Evolutionary conservation across 2,113 vertebrate species (phyloP), one percentile per base, ranked within the genome.

Genomic region (Corythoichthys intestinalis): DNA sequence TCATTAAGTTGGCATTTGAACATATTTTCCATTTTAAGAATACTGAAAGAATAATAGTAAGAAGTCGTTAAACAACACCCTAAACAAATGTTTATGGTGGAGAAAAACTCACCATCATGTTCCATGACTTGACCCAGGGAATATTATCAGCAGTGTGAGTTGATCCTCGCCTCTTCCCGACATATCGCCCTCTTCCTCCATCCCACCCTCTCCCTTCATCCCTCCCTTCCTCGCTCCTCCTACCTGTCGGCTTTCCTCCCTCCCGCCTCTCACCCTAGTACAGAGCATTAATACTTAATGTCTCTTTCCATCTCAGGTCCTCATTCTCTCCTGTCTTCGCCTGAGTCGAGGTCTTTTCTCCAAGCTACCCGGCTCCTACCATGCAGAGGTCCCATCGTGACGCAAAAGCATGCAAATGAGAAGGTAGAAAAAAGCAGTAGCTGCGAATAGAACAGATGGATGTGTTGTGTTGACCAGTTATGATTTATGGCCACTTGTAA

Each of bases 51-150:
- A 37, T 57, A 35, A 35, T 5, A 12, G 53, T 12, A 20, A 56
- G 3, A 54, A 56, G 9, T 35, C 3, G 11, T 56, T 1, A 12
- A 11, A 35, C 10, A 12, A 34, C 28, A 13, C 4, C 2, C 69
- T 12, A 12, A 17, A 67, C n/a, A 66, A 69, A 69, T 52, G 52
- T 28, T 80, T 28, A 57, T 47, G 34, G 2, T 4, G 57, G 41
- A 68, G 66, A 78, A 57, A 71, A 80, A 90, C 92, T 92, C 86
- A 93, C 92, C 86, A 64, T 87, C 85, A 89, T 91, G 85, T 82
- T 93, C 91, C 92, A 93, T 93, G 92, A 86, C 88, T 88, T 82
- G 86, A 84, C 86, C 85, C 72, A 60, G 78, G 84, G 80, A 80
- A 74, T 79, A 76, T 69, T 75, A 78, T 74, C 82, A 81, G 85